Evolutionary conservation across 2,113 vertebrate species (phyloP).

Genomic region (Rhodinocichla rosea): DNA sequence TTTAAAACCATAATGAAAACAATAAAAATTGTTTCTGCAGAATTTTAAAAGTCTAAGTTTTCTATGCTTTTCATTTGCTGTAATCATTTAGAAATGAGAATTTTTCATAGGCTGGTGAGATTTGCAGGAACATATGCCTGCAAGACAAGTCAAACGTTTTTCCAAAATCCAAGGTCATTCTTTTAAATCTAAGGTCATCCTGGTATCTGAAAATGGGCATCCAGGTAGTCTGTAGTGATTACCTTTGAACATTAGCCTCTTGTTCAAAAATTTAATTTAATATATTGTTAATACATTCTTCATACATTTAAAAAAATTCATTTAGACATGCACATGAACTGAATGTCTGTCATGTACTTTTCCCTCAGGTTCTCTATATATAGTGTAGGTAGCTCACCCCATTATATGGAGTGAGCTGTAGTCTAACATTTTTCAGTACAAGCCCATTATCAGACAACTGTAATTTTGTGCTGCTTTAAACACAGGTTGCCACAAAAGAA

Average conservation of each 20-base stretch:
- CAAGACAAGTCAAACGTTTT: neutral
- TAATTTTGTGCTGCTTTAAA: neutral
- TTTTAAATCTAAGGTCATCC: neutral
- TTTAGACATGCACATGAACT: neutral
- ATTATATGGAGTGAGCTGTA: neutral
- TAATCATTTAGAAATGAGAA: neutral
- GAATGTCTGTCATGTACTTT: neutral
- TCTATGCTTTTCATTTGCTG: neutral
- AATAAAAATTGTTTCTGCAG: neutral
- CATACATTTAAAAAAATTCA: fast-evolving
- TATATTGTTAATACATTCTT: neutral
- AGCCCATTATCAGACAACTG: neutral
- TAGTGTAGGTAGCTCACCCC: neutral
- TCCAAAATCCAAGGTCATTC: neutral
- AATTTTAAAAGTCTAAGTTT: neutral
- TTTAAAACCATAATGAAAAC: neutral
- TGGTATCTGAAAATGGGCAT: neutral
- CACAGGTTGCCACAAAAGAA: neutral
- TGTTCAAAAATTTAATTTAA: neutral
- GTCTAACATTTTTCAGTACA: neutral
- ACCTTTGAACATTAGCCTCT: neutral
- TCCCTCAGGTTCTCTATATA: neutral
- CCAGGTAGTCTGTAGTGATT: neutral
- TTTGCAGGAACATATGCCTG: neutral
- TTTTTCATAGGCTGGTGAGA: neutral